Evolutionary conservation across 2,797 vertebrate genomes (phyloP).

Genomic region (Syngnathus acus): DNA sequence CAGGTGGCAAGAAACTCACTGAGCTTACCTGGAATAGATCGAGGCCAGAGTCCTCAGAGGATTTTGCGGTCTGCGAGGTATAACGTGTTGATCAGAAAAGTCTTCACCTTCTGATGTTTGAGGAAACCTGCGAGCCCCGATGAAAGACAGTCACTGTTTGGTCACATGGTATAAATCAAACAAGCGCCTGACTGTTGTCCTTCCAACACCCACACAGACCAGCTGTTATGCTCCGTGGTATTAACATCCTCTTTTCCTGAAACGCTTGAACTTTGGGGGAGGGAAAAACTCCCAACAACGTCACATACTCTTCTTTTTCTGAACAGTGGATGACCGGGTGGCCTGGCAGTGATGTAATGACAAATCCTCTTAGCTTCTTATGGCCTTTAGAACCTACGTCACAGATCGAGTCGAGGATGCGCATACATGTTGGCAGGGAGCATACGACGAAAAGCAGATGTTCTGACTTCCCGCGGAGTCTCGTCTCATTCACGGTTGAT

Average conservation of each 20-base stretch:
- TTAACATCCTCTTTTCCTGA: slow-evolving; percentile 19
- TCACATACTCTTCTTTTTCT: slow-evolving; percentile 8
- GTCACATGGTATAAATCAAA: slow-evolving; percentile 25
- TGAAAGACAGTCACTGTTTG: slow-evolving; percentile 17
- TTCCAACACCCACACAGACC: slow-evolving; percentile 39
- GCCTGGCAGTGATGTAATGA: slow-evolving; percentile 59
- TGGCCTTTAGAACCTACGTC: slow-evolving; percentile 68
- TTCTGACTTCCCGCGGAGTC: background rate
- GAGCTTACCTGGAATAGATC: slow-evolving; percentile 55
- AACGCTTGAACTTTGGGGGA: slow-evolving; percentile 10
- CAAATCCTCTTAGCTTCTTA: slow-evolving; percentile 76
- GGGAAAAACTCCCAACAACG: background rate
- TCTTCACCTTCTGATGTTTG: slow-evolving; percentile 1
- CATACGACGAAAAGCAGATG: background rate
- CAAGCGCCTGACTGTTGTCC: slow-evolving; percentile 10
- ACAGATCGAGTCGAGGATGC: slow-evolving; percentile 37
- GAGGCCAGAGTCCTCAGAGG: slow-evolving; percentile 31
- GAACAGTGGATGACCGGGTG: slow-evolving; percentile 31
- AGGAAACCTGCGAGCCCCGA: background rate
- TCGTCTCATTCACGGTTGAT: slow-evolving; percentile 25
- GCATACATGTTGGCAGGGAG: slow-evolving; percentile 1
- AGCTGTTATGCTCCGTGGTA: slow-evolving; percentile 43
- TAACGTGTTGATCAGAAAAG: slow-evolving; percentile 2
- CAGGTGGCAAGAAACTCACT: slow-evolving; percentile 36
- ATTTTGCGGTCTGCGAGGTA: slow-evolving; percentile 19